Evolutionary conservation across 2,113 vertebrate genomes (phyloP).

Genomic region (Ictidomys tridecemlineatus): DNA sequence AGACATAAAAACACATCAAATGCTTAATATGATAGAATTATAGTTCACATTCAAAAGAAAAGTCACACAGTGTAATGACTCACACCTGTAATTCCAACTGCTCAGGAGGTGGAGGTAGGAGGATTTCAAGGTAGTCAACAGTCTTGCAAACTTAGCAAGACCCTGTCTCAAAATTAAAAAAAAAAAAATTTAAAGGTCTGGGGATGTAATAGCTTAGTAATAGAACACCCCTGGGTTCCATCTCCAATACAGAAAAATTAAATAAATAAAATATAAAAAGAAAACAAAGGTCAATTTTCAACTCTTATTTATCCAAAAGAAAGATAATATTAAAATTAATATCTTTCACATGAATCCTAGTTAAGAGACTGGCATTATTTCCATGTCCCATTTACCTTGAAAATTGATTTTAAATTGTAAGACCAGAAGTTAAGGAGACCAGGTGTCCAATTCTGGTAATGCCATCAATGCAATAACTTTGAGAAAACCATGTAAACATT

Average conservation of each 20-base stretch:
- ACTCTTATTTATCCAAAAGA: background rate
- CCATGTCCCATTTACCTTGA: background rate
- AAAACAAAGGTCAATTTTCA: background rate
- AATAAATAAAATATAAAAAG: no score
- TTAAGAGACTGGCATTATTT: background rate
- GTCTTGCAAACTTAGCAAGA: background rate
- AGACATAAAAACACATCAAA: background rate
- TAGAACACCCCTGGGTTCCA: background rate
- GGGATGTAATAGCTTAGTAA: background rate
- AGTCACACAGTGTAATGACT: background rate
- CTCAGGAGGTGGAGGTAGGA: background rate
- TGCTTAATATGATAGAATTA: background rate
- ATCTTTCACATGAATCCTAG: background rate
- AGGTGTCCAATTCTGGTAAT: background rate
- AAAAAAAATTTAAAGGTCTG: background rate
- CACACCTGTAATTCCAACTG: background rate
- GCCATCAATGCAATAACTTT: background rate
- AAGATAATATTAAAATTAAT: background rate
- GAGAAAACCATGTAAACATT: background rate
- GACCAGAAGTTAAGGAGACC: background rate
- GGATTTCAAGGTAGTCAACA: background rate
- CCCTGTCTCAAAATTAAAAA: background rate
- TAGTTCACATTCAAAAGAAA: constrained; percentile 7
- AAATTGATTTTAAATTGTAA: background rate
- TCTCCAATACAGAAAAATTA: background rate